These are phyloP conservation scores for Coendou prehensilis DNA, from an alignment of 2,797 vertebrate genomes.

Conservation along the genomic window DNA sequence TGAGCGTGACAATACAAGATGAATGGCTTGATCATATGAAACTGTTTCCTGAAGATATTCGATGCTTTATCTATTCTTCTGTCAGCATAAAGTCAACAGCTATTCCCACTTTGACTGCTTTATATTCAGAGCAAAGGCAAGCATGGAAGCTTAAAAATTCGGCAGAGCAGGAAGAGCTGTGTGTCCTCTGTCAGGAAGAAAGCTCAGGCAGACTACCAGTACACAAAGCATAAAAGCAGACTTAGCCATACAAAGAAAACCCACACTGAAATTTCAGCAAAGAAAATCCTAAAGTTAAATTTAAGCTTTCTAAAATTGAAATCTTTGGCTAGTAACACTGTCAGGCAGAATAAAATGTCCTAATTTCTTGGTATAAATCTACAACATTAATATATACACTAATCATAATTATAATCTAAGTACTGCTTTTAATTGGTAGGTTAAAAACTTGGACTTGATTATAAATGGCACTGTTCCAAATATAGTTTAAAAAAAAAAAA, in stretches of 20 bases:
- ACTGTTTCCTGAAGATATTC: neutral
- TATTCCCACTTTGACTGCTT: neutral
- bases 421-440: constrained; percentile 79
- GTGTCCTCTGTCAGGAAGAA: constrained; percentile 65
- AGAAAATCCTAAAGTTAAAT: constrained; percentile 75
- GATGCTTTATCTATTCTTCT: neutral
- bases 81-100: neutral
- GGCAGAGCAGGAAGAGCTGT: constrained; percentile 8
- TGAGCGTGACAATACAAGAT: neutral
- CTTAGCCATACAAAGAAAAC: constrained; percentile 14
- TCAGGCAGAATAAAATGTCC: constrained; percentile 75
- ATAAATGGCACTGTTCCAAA: constrained; percentile 74
- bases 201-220: constrained; percentile 72
- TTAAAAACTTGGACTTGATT: constrained; percentile 80
- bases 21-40: neutral
- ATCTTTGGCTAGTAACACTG: constrained; percentile 73
- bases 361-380: constrained; percentile 72
- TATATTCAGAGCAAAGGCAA: neutral
- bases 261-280: constrained; percentile 55
- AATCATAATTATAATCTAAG: constrained; percentile 80
- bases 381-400: constrained; percentile 70
- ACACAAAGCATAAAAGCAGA: neutral
- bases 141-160: neutral
- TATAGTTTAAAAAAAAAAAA: constrained; percentile 46
- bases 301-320: constrained; percentile 78